These are phyloP conservation scores for Rattus rattus DNA, from an alignment of 2,113 vertebrate species.

Conservation along the genomic window DNA sequence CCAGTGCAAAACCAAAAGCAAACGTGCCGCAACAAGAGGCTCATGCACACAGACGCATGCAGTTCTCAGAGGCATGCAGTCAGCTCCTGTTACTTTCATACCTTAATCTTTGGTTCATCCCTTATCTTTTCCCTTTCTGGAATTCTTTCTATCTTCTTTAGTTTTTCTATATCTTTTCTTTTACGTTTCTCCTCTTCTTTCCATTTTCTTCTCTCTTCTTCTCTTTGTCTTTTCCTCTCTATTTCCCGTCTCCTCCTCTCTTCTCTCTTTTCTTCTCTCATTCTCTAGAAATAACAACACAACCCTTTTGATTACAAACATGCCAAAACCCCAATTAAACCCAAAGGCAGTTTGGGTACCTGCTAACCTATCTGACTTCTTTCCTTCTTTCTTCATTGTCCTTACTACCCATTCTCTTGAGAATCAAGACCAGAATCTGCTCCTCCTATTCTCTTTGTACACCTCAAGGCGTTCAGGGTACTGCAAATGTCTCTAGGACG, in stretches of 20 bases:
- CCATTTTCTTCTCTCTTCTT: constrained; percentile 99
- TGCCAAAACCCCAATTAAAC: constrained; percentile 30
- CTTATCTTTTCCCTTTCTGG: constrained; percentile 94
- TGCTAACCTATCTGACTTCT: background rate
- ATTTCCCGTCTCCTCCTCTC: constrained; percentile 96
- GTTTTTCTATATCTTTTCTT: constrained; percentile 96
- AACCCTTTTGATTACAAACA: constrained; percentile 48
- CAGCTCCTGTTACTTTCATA: constrained; percentile 74
- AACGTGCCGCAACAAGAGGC: constrained; percentile 59
- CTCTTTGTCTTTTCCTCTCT: constrained; percentile 95
- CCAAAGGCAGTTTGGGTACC: constrained; percentile 5
- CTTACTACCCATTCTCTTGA: background rate
- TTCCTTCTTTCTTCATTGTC: constrained; percentile 46
- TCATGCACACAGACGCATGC: constrained; percentile 69
- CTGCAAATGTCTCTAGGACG: constrained; percentile 2
- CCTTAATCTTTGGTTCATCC: constrained; percentile 99
- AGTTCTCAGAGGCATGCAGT: constrained; percentile 56
- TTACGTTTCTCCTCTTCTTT: constrained; percentile 97
- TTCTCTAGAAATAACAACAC: constrained; percentile 87
- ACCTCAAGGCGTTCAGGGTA: background rate
- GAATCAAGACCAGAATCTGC: constrained; percentile 10
- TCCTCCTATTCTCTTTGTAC: background rate
- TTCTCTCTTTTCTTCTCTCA: constrained; percentile 98
- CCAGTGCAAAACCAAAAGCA: constrained; percentile 55
- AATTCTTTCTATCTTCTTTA: constrained; percentile 93